Evolutionary conservation across 2,888 invertebrate genomes (phyloP).

Genomic region (Tetropium fuscum): DNA sequence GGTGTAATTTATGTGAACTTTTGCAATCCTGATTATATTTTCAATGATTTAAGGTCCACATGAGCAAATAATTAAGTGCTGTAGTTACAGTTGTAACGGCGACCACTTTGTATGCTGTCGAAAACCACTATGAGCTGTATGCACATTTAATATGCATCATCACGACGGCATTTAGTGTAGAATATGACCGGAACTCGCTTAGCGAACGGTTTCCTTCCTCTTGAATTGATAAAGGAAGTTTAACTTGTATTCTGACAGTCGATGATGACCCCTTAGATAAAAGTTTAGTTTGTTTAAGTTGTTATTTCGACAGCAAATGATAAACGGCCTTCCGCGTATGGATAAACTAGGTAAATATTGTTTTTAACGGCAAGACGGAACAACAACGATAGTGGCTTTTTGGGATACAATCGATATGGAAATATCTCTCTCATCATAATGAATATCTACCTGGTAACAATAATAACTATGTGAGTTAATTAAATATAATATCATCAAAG

Average conservation of each 20-base stretch:
- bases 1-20: background rate
- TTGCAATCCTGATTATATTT: background rate
- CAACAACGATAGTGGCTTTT: background rate
- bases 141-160: conserved; percentile 9
- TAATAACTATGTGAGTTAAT: too few species aligned
- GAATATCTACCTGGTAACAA: too few species aligned
- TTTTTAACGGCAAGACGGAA: background rate
- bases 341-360: background rate
- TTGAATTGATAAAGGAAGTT: conserved; percentile 29
- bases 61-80: background rate
- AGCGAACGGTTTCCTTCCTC: conserved; percentile 38
- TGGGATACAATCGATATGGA: too few species aligned
- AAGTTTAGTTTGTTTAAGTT: background rate
- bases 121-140: background rate
- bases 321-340: background rate
- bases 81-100: background rate
- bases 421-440: too few species aligned
- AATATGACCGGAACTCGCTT: conserved; percentile 36
- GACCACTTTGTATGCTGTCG: background rate
- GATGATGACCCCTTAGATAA: conserved; percentile 9
- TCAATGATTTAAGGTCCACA: too few species aligned
- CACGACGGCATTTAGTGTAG: conserved; percentile 5
- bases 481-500: too few species aligned
- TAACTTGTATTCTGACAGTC: conserved; percentile 6
- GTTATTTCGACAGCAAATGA: background rate